Evolutionary conservation across 2,113 vertebrate genomes (phyloP).

Genomic region (Smithornis capensis): DNA sequence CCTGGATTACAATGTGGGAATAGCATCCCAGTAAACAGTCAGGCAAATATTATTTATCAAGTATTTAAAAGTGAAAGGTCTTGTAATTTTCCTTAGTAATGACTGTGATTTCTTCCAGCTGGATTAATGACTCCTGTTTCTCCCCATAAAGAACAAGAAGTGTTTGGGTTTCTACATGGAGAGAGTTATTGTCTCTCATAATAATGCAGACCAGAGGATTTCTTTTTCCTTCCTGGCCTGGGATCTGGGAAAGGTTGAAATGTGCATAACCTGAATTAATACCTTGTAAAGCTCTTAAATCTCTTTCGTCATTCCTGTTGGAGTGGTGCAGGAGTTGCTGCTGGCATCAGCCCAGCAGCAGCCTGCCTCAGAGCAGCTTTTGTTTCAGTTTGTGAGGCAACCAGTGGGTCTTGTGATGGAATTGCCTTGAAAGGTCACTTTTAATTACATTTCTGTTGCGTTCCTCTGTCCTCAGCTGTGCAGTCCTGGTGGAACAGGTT

Average conservation of each 20-base stretch:
- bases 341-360: neutral
- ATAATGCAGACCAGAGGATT: neutral
- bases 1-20: slow-evolving; percentile 35
- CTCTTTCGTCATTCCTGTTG: neutral
- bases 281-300: neutral
- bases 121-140: slow-evolving; percentile 9
- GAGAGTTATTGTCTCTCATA: slow-evolving; percentile 11
- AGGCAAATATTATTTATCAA: slow-evolving; percentile 48
- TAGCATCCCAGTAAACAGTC: slow-evolving; percentile 25
- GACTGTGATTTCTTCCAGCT: slow-evolving; percentile 61
- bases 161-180: slow-evolving; percentile 11
- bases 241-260: neutral
- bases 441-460: neutral
- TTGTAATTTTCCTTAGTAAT: slow-evolving; percentile 60
- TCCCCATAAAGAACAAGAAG: neutral
- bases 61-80: slow-evolving; percentile 60
- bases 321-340: neutral
- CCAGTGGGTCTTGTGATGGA: neutral
- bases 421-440: neutral
- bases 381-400: slow-evolving; percentile 9
- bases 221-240: neutral
- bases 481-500: neutral
- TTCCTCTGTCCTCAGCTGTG: neutral
- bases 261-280: neutral
- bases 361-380: slow-evolving; percentile 4